These are phyloP conservation scores for Poecilia latipinna DNA, from an alignment of 2,113 vertebrate genomes.

Conservation along the genomic window DNA sequence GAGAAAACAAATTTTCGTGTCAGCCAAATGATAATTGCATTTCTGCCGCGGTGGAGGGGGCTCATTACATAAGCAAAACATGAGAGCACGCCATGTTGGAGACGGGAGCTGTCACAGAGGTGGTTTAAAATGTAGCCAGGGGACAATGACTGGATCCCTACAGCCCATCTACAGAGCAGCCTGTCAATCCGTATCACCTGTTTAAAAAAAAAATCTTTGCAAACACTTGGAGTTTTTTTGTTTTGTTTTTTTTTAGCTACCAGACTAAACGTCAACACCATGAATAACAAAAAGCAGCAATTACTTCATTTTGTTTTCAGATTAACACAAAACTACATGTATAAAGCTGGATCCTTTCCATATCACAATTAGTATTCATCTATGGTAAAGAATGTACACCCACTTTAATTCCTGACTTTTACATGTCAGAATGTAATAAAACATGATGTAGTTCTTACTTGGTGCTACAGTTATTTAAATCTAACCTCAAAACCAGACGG, in stretches of 20 bases:
- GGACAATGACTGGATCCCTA: conserved; percentile 23
- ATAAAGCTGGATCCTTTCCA: no score
- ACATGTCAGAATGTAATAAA: no score
- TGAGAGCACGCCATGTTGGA: conserved; percentile 35
- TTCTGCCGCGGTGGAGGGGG: conserved; percentile 37
- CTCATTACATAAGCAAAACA: conserved; percentile 70
- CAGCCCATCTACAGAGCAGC: conserved; percentile 15
- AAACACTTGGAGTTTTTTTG: not conserved
- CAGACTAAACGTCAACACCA: not conserved
- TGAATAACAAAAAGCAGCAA: not conserved
- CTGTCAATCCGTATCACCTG: conserved; percentile 25
- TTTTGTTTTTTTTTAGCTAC: not conserved
- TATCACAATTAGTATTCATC: no score
- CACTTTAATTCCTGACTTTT: no score
- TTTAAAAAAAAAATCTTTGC: not conserved
- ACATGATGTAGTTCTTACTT: no score
- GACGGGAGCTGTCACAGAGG: conserved; percentile 42
- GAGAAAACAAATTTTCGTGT: conserved; percentile 66
- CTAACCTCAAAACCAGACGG: no score
- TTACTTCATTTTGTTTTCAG: no score
- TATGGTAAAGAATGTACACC: no score
- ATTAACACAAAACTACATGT: no score
- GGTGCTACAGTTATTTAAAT: no score
- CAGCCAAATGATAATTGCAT: conserved; percentile 69
- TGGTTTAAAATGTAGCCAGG: conserved; percentile 48